Evolutionary conservation across 2,888 invertebrate genomes (phyloP).

Genomic region (Meliscaeva auricollis): DNA sequence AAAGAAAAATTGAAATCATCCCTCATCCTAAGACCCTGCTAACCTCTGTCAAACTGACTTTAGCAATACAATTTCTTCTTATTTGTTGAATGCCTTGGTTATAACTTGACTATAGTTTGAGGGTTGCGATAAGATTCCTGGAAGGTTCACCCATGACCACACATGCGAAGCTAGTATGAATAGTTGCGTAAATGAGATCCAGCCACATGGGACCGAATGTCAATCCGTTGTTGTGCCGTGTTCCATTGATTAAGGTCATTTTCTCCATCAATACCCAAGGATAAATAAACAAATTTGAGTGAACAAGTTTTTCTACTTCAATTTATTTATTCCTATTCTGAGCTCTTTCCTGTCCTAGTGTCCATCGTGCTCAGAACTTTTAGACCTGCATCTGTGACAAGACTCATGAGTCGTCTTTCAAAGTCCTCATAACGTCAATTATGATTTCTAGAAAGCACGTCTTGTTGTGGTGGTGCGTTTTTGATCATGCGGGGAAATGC

Average conservation of each 20-base stretch:
- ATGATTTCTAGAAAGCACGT: constrained; percentile 65
- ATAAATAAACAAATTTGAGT: constrained; percentile 77
- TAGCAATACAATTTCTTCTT: constrained; percentile 53
- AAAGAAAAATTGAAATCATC: constrained; percentile 57
- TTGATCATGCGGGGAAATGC: constrained; percentile 6
- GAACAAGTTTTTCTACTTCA: constrained; percentile 62
- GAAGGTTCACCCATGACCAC: constrained; percentile 62
- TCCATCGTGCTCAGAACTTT: neutral
- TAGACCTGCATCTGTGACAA: constrained; percentile 42
- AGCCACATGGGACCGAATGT: constrained; percentile 80
- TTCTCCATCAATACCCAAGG: constrained; percentile 79
- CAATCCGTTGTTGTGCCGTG: constrained; percentile 76
- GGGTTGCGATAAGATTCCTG: constrained; percentile 61
- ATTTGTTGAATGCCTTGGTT: constrained; percentile 48
- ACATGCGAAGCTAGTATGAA: constrained; percentile 62
- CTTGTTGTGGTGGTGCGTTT: constrained; percentile 1
- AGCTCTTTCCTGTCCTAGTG: constrained; percentile 48
- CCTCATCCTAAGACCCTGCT: constrained; percentile 51
- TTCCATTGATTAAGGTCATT: constrained; percentile 83
- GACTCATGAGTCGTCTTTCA: neutral
- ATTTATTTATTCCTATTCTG: neutral
- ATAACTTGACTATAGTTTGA: neutral
- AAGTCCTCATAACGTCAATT: constrained; percentile 41
- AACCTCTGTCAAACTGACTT: constrained; percentile 67
- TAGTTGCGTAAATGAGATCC: constrained; percentile 71